phyloP scores from a whole-genome alignment of 1,140 invertebrate species.

The Atta texana region DNA sequence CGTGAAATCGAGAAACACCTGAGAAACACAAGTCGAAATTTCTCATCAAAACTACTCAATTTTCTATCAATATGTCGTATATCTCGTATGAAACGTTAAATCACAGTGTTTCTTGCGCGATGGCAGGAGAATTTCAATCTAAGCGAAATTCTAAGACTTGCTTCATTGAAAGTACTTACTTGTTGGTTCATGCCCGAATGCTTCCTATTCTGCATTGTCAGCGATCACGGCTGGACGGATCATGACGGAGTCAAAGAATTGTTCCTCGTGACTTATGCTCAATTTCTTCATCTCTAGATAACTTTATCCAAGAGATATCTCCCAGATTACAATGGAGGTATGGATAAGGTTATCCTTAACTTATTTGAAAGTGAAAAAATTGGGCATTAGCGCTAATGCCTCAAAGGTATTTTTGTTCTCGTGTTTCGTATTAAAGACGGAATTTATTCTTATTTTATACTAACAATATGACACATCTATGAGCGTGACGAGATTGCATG shows the following conservation, averaged over 20 bases:
- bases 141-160: background rate
- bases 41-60: background rate
- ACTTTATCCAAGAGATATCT: no score
- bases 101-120: background rate
- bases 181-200: background rate
- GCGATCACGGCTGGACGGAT: constrained; percentile 71
- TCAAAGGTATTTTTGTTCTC: constrained; percentile 67
- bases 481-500: background rate
- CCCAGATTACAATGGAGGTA: no score
- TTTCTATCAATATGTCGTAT: constrained; percentile 1
- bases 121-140: background rate
- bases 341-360: no score
- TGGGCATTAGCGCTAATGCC: constrained; percentile 60
- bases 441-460: background rate
- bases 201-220: constrained; percentile 68
- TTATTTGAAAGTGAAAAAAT: no score
- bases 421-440: constrained; percentile 15
- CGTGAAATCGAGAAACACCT: background rate
- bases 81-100: background rate
- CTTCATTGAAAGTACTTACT: constrained; percentile 2
- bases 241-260: constrained; percentile 69
- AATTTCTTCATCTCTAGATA: no score
- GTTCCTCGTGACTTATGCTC: constrained; percentile 34
- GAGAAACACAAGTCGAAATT: background rate
- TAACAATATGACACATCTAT: background rate